Percentiles rank a stretch among this genome's conserved stretches.
Evolutionary conservation across 1,140 invertebrate species (phyloP).

Genomic region (Oryctes rhinoceros): DNA sequence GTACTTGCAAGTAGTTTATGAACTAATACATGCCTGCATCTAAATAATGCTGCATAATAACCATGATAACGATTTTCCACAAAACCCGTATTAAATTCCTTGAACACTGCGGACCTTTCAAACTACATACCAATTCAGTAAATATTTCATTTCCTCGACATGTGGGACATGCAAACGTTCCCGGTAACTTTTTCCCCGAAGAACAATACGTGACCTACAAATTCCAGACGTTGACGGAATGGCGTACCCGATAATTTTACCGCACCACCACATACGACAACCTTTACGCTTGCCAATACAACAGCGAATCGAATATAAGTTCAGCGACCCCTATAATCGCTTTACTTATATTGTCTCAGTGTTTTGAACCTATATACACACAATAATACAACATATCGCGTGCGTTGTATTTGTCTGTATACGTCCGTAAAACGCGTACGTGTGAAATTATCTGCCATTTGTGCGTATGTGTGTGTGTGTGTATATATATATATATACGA

Average conservation of each 20-base stretch:
- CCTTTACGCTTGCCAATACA: background rate
- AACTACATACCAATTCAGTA: background rate
- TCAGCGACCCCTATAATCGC: conserved; percentile 23
- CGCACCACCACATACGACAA: background rate
- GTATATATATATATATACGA: too few species aligned
- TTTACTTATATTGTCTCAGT: conserved; percentile 5
- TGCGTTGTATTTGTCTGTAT: background rate
- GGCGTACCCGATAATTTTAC: conserved; percentile 32
- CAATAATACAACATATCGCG: background rate
- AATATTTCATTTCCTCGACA: background rate
- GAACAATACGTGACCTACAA: conserved; percentile 32
- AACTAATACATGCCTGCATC: too few species aligned
- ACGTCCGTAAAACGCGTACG: background rate
- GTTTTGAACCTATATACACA: background rate
- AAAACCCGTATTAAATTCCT: too few species aligned
- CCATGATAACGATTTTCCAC: too few species aligned
- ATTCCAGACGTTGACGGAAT: conserved; percentile 23
- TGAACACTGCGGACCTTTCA: background rate
- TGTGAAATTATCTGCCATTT: background rate
- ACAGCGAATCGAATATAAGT: background rate
- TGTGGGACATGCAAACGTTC: background rate
- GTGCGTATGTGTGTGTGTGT: background rate
- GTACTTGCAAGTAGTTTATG: too few species aligned
- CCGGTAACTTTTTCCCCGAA: conserved; percentile 4
- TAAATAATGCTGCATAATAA: too few species aligned